These are phyloP conservation scores for Adelognathus sp. DNA, from an alignment of 2,888 invertebrate species.

Conservation along the genomic window DNA sequence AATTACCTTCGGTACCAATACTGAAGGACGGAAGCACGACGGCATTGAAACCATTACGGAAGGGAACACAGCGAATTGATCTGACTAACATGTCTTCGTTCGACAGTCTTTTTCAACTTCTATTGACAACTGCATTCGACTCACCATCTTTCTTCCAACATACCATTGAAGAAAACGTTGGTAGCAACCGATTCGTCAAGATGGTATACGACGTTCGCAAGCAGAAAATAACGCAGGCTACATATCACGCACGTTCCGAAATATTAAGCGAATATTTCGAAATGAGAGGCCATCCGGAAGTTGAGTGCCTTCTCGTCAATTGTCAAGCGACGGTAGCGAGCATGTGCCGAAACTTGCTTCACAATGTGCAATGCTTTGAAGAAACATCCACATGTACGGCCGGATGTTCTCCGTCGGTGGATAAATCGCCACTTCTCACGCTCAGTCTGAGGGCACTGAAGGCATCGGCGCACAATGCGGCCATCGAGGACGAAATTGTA, in stretches of 20 bases:
- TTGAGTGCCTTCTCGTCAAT: constrained; percentile 13
- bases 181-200: neutral
- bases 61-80: constrained; percentile 13
- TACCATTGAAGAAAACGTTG: neutral
- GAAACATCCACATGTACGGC: constrained; percentile 1
- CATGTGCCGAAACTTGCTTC: constrained; percentile 12
- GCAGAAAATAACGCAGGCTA: neutral
- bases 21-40: constrained; percentile 30
- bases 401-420: neutral
- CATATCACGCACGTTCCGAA: constrained; percentile 15
- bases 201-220: constrained; percentile 7
- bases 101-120: constrained; percentile 27
- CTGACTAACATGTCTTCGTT: constrained; percentile 13
- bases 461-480: neutral
- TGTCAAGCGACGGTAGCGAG: constrained; percentile 15
- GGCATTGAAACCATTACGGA: constrained; percentile 9
- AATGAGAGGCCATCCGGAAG: constrained; percentile 6
- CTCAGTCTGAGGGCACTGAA: neutral
- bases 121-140: constrained; percentile 26
- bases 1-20: constrained; percentile 3
- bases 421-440: constrained; percentile 7
- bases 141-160: neutral
- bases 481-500: constrained; percentile 1
- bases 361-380: constrained; percentile 1
- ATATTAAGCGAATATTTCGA: neutral